Evolutionary conservation across 2,113 vertebrate genomes (phyloP).

Genomic region (Galeopterus variegatus): DNA sequence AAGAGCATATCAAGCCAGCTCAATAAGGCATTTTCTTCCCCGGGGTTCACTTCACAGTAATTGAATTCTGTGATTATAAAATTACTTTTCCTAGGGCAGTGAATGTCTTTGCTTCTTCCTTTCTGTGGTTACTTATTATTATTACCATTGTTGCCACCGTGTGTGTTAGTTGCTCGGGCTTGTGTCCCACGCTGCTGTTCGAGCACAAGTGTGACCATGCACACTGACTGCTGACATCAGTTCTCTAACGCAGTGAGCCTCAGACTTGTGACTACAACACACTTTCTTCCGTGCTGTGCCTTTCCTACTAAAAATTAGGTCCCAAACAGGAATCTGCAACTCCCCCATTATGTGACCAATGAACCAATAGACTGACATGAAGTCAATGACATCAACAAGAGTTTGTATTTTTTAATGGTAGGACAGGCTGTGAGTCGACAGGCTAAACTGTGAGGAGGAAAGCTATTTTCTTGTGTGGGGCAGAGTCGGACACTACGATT

Average conservation of each 20-base stretch:
- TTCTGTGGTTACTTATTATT: not conserved
- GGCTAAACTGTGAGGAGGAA: not conserved
- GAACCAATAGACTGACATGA: not conserved
- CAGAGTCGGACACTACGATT: not conserved
- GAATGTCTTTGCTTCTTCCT: not conserved
- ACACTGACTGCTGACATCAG: not conserved
- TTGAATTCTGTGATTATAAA: not conserved
- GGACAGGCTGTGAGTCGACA: not conserved
- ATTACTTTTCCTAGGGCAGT: not conserved
- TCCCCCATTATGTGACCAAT: not conserved
- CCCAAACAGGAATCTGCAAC: not conserved
- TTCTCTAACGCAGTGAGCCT: not conserved
- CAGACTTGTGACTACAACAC: not conserved
- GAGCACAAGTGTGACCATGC: not conserved
- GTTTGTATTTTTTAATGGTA: not conserved
- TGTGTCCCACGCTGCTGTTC: not conserved
- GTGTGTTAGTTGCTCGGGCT: not conserved
- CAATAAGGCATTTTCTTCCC: not conserved
- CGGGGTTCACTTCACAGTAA: not conserved
- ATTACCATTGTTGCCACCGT: not conserved
- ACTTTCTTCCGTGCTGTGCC: not conserved
- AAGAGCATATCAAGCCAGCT: not conserved
- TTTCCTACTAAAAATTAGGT: not conserved
- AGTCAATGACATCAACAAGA: not conserved
- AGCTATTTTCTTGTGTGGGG: not conserved